Evolutionary conservation across 2,113 vertebrate genomes (phyloP), one percentile per base, ranked within the genome.

Genomic region (Cricetomys ansorgei): DNA sequence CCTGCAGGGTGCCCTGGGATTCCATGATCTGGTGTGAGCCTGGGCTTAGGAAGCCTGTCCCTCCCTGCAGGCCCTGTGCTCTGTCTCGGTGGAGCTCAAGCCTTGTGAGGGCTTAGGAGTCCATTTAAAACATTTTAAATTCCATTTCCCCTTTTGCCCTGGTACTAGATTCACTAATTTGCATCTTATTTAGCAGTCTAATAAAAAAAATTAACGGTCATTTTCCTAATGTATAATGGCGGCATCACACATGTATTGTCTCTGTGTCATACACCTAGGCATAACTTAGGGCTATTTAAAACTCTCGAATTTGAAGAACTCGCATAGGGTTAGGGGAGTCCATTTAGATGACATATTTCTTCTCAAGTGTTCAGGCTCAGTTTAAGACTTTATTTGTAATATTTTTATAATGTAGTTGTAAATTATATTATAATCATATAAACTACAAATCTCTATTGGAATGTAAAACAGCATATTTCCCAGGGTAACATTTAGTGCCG

Each of bases 401-500:
- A n/a, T n/a, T n/a, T n/a, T n/a, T n/a, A n/a, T n/a, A n/a, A n/a
- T n/a, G n/a, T n/a, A n/a, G n/a, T n/a, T n/a, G n/a, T n/a, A n/a
- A n/a, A n/a, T n/a, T n/a, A n/a, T n/a, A n/a, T n/a, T n/a, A n/a
- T n/a, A n/a, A n/a, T n/a, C n/a, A n/a, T n/a, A n/a, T n/a, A n/a
- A n/a, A n/a, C n/a, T n/a, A n/a, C 99, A 98, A 99, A 98, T 98
- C 98, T 98, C 98, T 99, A 98, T 98, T 98, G 99, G 98, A 99
- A 99, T 99, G 98, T 98, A 99, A 99, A 99, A 98, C 98, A 98
- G 98, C 98, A 96, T 98, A 99, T 98, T 99, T 99, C 99, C 98
- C 99, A 98, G 99, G 98, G 98, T 98, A 98, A 99, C 98, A 99
- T 99, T 99, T 99, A 99, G 99, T 98, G 97, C 98, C 99, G 99